Evolutionary conservation across 2,888 invertebrate species (phyloP).

Genomic region (Drosophila picticornis): DNA sequence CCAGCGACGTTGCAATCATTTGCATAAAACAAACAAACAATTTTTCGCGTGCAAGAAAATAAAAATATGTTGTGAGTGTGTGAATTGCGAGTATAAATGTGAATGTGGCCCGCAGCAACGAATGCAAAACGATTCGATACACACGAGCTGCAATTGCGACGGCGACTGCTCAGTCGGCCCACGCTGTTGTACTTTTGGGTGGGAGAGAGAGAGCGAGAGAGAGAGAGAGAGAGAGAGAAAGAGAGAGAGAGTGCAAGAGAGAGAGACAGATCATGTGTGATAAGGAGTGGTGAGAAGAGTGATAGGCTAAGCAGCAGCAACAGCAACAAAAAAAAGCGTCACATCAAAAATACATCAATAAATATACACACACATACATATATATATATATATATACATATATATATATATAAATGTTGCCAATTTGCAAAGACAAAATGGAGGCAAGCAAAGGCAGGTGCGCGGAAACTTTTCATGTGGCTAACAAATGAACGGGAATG

Average conservation of each 20-base stretch:
- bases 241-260: conserved; percentile 6
- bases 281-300: conserved; percentile 4
- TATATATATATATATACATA: conserved; percentile 8
- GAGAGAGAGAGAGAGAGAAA: not conserved
- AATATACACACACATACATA: conserved; percentile 46
- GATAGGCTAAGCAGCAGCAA: conserved; percentile 28
- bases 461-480: conserved; percentile 76
- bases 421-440: conserved; percentile 75
- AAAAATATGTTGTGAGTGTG: conserved; percentile 25
- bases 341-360: conserved; percentile 80
- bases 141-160: conserved; percentile 40
- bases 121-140: conserved; percentile 68
- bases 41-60: conserved; percentile 39
- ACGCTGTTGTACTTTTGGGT: conserved; percentile 29
- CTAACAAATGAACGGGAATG: conserved; percentile 52
- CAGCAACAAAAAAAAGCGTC: conserved; percentile 57
- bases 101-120: conserved; percentile 70
- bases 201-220: conserved; percentile 12
- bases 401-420: conserved; percentile 49
- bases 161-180: conserved; percentile 43
- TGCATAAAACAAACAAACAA: conserved; percentile 79
- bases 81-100: conserved; percentile 44
- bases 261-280: conserved; percentile 8
- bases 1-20: conserved; percentile 65
- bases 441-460: conserved; percentile 65